These are phyloP conservation scores for Hirtodrosophila trivittata DNA, from an alignment of 2,888 invertebrate genomes.

Conservation along the genomic window DNA sequence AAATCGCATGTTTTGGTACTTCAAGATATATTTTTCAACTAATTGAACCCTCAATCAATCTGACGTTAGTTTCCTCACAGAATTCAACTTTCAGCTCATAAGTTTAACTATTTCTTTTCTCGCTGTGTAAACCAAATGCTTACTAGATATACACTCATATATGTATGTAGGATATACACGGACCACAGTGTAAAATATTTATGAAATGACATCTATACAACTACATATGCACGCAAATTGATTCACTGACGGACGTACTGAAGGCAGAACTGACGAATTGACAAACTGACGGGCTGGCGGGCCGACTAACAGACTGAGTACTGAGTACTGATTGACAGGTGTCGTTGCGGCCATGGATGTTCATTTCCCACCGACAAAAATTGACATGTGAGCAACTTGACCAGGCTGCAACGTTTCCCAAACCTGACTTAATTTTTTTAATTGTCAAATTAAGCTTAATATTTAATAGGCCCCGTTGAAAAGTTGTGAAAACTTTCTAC, in stretches of 20 bases:
- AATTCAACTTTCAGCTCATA: no score
- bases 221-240: constrained; percentile 55
- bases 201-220: constrained; percentile 46
- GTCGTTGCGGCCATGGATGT: constrained; percentile 1
- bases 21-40: no score
- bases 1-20: no score
- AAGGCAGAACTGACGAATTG: constrained; percentile 1
- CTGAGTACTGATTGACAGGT: constrained; percentile 39
- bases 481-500: no score
- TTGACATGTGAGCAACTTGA: constrained; percentile 16
- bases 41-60: no score
- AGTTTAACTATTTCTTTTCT: no score
- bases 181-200: constrained; percentile 59
- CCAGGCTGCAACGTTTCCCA: constrained; percentile 37
- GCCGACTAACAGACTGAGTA: constrained; percentile 6
- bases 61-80: no score
- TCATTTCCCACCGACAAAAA: constrained; percentile 7
- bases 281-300: constrained; percentile 4
- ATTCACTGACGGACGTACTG: constrained; percentile 46
- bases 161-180: constrained; percentile 4
- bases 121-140: background rate
- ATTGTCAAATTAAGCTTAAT: constrained; percentile 62
- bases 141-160: constrained; percentile 7
- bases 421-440: constrained; percentile 35
- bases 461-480: constrained; percentile 56